Base-by-base conservation (phyloP, 1,140 invertebrate genomes). In the Uloborus diversus region DNA sequence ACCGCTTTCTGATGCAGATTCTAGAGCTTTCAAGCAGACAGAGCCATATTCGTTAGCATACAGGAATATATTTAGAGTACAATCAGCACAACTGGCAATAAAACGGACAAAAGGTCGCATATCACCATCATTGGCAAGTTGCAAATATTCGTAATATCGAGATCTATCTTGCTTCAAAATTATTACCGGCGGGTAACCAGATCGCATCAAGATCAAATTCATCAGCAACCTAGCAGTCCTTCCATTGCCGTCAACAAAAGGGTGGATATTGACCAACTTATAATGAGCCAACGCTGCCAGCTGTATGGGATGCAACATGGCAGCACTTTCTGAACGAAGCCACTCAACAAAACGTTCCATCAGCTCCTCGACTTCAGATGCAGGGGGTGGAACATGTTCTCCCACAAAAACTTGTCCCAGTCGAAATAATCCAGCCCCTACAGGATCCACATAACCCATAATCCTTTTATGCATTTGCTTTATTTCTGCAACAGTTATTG, bases 141-240 rank as follows among this genome's bases (percentile, higher is more conserved):
- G 92, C 13, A 99, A 87, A 83, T 93, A 91, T 82, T 96, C 91
- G 85, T 97, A 98, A 84, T 91, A 91, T 32, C 85, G 81, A 35
- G 88, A 85, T 82, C 94, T 89, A 83, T 98, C 94, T 84, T 97
- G 93, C 83, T 98, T 97, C 65, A 93, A 90, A 73, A 99, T 95
- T 65, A 98, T 97, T 2, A 98, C 95, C 0, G 97, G 96, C 4
- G 97, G 97, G 88, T 94, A 99, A 0, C 96, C 96, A 17, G 94
- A 94, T 87, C 95, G 93, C 94, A 99, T 97, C 17, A 99, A 88
- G 79, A 99, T 92, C 80, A 96, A 90, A 86, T 99, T 99, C 96
- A 99, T 99, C 0, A 99, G 88, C 7, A 99, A 88, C 37, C 97
- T 88, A 3, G 96, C 96, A 0, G 97, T 99, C 83, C 97, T 89